Base-by-base conservation (phyloP, 2,888 invertebrate species). In the Mycalesis mineus region DNA sequence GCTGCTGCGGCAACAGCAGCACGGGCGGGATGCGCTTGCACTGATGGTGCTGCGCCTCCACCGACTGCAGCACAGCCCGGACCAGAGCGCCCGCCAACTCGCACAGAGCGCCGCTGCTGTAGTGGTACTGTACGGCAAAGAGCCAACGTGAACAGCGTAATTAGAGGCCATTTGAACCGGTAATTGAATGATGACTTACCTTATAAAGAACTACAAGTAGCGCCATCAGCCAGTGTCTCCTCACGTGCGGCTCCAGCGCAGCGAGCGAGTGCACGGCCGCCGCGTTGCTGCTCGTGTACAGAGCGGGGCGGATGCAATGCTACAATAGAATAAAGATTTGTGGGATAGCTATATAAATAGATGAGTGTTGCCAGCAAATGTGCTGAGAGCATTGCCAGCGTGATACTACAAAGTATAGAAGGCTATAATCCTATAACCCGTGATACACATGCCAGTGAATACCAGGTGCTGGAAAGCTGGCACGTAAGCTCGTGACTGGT, bases 121-220 rank as follows among this genome's bases (percentile, higher is more conserved):
- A 96, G 73, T 95, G 94, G 78, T 95, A 95, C 93, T 94, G 75
- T 17, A 73, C 48, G 50, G 11, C 6, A 15, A 28, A 22, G 33
- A 1, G 22, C 8, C 17, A 13, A 44, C n/a, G 1, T 22, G 22
- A 22, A 7, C 33, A 33, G 33, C 33, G 22, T 22, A 40, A n/a
- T n/a, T n/a, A n/a, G n/a, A n/a, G n/a, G n/a, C n/a, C n/a, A n/a
- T n/a, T n/a, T n/a, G n/a, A n/a, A n/a, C n/a, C n/a, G n/a, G n/a
- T n/a, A n/a, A n/a, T n/a, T n/a, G n/a, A n/a, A n/a, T 0, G 1
- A 9, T 14, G 13, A 13, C 33, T 9, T 17, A 97, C 97, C 94
- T 99, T 99, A 77, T 99, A 99, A 0, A 99, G 91, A 55, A 99
- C 93, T 11, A 99, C 97, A 11, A 98, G 93, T 15, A 98, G 84